Percentiles rank a stretch among this genome's conserved stretches.
Evolutionary conservation across 2,888 invertebrate species (phyloP).

Genomic region (Petrolisthes cinctipes): DNA sequence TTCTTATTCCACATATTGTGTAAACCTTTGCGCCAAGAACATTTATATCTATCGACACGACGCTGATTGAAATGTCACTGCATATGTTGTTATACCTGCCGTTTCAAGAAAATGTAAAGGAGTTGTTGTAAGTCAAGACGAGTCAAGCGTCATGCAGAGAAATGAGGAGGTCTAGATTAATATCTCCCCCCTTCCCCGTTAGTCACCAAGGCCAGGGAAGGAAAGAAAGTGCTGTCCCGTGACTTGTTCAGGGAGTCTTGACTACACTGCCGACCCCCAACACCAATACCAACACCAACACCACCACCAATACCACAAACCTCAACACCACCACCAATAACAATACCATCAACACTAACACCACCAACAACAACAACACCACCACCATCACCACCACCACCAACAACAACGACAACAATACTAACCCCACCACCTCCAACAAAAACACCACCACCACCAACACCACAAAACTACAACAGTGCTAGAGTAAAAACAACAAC

Average conservation of each 20-base stretch:
- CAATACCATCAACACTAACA: background rate
- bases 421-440: background rate
- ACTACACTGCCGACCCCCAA: background rate
- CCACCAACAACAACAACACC: background rate
- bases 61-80: too few species aligned
- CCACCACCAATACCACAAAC: background rate
- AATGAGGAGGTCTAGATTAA: background rate
- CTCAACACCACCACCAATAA: background rate
- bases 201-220: background rate
- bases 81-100: too few species aligned
- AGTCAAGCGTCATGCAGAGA: background rate
- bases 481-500: too few species aligned
- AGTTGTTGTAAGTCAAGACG: too few species aligned
- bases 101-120: too few species aligned
- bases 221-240: background rate
- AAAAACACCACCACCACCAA: too few species aligned
- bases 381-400: background rate
- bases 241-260: background rate
- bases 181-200: background rate
- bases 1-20: too few species aligned
- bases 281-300: background rate
- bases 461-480: too few species aligned
- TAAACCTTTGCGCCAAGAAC: too few species aligned
- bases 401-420: background rate
- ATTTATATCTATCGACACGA: too few species aligned